These are phyloP conservation scores for Leptinotarsa tumamoca DNA, from an alignment of 2,888 invertebrate species.

Conservation along the genomic window DNA sequence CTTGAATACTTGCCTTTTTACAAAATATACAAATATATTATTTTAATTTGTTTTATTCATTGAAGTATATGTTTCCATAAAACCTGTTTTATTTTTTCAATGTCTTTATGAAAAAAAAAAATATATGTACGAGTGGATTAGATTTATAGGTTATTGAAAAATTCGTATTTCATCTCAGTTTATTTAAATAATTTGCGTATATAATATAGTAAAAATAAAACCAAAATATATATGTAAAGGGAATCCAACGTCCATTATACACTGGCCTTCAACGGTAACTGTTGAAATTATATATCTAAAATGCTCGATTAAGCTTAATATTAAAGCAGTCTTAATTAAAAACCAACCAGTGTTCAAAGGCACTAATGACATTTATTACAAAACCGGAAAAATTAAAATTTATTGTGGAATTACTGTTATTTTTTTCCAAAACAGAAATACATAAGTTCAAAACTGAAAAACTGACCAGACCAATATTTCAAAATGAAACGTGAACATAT, in stretches of 20 bases:
- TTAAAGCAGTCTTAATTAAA: slow-evolving; percentile 9
- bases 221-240: slow-evolving; percentile 9
- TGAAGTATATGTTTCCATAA: too few relatives aligned
- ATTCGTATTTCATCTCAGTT: not conserved
- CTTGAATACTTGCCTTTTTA: slow-evolving; percentile 47
- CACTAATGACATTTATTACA: not conserved
- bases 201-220: slow-evolving; percentile 7
- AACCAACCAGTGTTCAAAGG: not conserved
- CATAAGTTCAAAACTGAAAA: not conserved
- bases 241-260: not conserved
- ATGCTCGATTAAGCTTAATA: not conserved
- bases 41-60: slow-evolving; percentile 10
- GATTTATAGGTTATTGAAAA: not conserved
- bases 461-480: not conserved
- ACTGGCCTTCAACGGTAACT: slow-evolving; percentile 4
- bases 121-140: too few relatives aligned
- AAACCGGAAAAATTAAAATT: not conserved
- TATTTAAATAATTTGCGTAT: slow-evolving; percentile 12
- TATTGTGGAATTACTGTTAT: not conserved
- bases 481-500: not conserved
- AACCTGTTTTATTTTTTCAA: too few relatives aligned
- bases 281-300: not conserved
- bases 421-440: not conserved
- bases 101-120: too few relatives aligned
- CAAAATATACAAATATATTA: slow-evolving; percentile 21